These are phyloP conservation scores for Pagrus major DNA, from an alignment of 2,113 vertebrate species.

Conservation along the genomic window DNA sequence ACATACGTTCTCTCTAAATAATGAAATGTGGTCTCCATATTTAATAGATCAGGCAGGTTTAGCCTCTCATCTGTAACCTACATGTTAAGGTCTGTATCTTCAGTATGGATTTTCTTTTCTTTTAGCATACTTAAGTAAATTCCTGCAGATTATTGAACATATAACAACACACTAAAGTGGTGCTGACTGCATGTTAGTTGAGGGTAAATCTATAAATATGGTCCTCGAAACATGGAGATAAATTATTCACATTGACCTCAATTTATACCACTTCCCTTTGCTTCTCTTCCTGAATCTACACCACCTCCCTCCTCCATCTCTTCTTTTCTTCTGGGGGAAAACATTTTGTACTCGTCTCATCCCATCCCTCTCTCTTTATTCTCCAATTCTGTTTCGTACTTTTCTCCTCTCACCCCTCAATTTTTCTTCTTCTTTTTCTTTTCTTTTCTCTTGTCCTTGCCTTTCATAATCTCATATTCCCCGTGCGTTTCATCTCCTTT, in stretches of 20 bases:
- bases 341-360: not conserved
- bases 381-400: not conserved
- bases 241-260: constrained; percentile 75
- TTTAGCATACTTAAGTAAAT: not conserved
- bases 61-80: not conserved
- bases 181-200: constrained; percentile 1
- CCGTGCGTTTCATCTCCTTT: not conserved
- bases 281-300: not conserved
- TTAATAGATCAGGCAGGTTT: not conserved
- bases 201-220: constrained; percentile 67
- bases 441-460: rapidly evolving
- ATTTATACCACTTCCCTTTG: constrained; percentile 29
- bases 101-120: not conserved
- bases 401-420: not conserved
- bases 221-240: constrained; percentile 23
- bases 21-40: not conserved
- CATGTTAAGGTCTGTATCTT: not conserved
- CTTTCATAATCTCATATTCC: not conserved
- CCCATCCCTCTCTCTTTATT: not conserved
- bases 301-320: not conserved
- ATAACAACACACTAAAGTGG: not conserved
- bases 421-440: not conserved
- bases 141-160: not conserved
- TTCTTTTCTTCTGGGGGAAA: not conserved
- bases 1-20: not conserved